A percentile compares a stretch with the other conserved stretches of the same genome.
These are phyloP conservation scores for Orchestia grillus DNA, from an alignment of 1,140 invertebrate species.

Conservation along the genomic window DNA sequence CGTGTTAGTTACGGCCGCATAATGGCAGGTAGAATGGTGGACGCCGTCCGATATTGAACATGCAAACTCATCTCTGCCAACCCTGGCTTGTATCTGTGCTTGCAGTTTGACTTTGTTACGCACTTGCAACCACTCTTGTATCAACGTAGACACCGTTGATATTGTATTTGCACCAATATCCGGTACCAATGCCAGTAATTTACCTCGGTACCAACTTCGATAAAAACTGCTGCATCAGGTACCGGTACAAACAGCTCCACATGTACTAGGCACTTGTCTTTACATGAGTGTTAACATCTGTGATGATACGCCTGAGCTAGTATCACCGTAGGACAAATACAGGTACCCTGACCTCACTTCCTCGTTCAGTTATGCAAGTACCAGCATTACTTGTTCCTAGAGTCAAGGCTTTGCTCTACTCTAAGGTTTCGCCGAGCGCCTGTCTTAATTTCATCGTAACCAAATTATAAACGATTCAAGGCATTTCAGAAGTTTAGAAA, in stretches of 20 bases:
- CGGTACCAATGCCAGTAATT: too few relatives aligned
- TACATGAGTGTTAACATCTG: background rate
- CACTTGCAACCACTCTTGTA: too few relatives aligned
- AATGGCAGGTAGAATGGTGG: background rate
- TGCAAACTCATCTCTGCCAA: background rate
- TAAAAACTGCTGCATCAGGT: too few relatives aligned
- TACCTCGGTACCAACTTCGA: too few relatives aligned
- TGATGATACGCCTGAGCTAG: background rate
- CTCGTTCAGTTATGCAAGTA: background rate
- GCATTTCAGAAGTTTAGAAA: background rate
- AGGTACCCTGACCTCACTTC: too few relatives aligned
- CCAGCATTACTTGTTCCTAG: background rate
- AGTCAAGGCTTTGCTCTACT: background rate
- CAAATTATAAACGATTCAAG: background rate
- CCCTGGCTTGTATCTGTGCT: too few relatives aligned
- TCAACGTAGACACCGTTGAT: too few relatives aligned
- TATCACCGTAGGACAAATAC: too few relatives aligned
- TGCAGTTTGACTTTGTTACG: too few relatives aligned
- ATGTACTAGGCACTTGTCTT: background rate
- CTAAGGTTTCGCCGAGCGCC: background rate
- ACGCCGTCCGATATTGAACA: background rate
- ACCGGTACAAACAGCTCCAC: too few relatives aligned
- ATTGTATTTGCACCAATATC: background rate
- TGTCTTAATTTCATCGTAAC: background rate
- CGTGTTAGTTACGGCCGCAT: background rate